Conservation (phyloP, 2,113 vertebrate species). For the Cichladusa arquata region DNA sequence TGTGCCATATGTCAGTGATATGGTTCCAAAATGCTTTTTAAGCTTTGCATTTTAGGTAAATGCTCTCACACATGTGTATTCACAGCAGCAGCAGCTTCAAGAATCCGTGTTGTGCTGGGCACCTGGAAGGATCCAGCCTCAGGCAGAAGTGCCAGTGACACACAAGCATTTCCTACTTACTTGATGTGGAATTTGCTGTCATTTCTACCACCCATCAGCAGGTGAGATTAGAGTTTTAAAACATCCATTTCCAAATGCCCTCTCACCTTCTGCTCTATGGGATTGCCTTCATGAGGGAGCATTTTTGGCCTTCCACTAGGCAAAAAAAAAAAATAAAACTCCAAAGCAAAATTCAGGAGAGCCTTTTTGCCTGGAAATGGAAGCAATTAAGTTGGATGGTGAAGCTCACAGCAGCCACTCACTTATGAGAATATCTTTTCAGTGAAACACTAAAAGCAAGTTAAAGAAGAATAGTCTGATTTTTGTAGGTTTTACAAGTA, state of each 20-base stretch:
- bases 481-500: constrained; percentile 23
- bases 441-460: background rate
- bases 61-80: background rate
- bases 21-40: background rate
- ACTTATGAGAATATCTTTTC: background rate
- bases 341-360: background rate
- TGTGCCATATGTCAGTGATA: background rate
- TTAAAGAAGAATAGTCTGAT: background rate
- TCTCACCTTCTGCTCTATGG: background rate
- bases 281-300: background rate
- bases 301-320: background rate
- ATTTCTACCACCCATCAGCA: background rate
- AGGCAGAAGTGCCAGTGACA: background rate
- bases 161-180: background rate
- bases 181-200: background rate
- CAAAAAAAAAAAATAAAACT: background rate
- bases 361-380: background rate
- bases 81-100: background rate
- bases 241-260: background rate
- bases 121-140: background rate
- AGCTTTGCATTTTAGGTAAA: background rate
- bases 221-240: background rate
- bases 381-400: background rate
- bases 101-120: background rate
- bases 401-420: constrained; percentile 33